Conservation (phyloP, 2,113 vertebrate species). For the Stegastes partitus region DNA sequence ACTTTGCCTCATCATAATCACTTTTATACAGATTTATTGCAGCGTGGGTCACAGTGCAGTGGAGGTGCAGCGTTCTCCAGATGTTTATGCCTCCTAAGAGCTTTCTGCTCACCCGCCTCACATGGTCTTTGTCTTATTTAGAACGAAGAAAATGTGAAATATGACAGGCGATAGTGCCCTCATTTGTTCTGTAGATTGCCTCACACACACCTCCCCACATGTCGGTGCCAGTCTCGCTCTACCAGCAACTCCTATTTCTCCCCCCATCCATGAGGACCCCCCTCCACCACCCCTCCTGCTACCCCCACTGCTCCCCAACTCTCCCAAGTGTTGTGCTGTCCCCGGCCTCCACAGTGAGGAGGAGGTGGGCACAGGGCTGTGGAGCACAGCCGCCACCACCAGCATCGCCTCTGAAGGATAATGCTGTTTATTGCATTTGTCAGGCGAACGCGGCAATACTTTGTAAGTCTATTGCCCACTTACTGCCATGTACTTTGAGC, state of each 20-base stretch:
- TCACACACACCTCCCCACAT: conserved; percentile 79
- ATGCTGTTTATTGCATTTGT: conserved; percentile 86
- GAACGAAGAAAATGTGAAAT: conserved; percentile 79
- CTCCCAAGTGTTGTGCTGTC: conserved; percentile 65
- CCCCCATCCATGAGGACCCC: conserved; percentile 38
- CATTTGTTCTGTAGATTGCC: conserved; percentile 82
- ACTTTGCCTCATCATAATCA: conserved; percentile 83
- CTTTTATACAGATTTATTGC: conserved; percentile 82
- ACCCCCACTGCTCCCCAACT: conserved; percentile 37
- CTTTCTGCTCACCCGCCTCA: conserved; percentile 72
- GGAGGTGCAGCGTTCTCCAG: conserved; percentile 78
- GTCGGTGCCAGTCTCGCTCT: conserved; percentile 78
- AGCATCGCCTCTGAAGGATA: conserved; percentile 81
- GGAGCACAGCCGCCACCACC: conserved; percentile 74
- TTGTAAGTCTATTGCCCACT: conserved; percentile 86
- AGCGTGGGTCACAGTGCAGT: conserved; percentile 75
- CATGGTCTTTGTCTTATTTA: conserved; percentile 82
- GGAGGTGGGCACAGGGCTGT: conserved; percentile 68
- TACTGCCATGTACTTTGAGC: conserved; percentile 82
- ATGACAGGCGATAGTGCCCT: conserved; percentile 78
- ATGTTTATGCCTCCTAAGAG: conserved; percentile 82
- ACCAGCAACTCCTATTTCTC: conserved; percentile 64
- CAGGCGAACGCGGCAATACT: conserved; percentile 82
- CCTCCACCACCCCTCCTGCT: conserved; percentile 23
- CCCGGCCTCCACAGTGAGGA: conserved; percentile 57